Evolutionary conservation across 2,113 vertebrate species (phyloP).

Genomic region (Forbesichthys papilliferus): DNA sequence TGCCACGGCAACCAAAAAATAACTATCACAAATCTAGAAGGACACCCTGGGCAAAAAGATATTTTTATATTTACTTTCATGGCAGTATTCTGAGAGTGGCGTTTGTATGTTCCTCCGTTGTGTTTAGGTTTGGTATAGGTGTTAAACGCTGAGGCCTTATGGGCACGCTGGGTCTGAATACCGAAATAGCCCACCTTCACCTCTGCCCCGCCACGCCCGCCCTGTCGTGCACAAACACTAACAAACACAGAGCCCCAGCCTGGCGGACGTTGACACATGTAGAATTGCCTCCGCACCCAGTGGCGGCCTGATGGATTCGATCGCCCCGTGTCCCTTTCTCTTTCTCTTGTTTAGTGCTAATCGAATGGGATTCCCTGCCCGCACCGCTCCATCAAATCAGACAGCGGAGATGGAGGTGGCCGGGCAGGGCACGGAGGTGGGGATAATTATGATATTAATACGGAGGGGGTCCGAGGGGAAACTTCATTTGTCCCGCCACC

Average conservation of each 20-base stretch:
- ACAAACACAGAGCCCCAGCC: constrained; percentile 14
- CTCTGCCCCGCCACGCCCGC: not conserved
- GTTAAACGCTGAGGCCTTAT: too few species aligned
- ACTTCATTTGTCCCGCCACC: constrained; percentile 76
- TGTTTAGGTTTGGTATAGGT: too few species aligned
- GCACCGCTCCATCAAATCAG: constrained; percentile 73
- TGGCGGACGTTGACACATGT: constrained; percentile 13
- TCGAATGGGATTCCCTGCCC: constrained; percentile 77
- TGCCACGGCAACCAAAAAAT: not conserved
- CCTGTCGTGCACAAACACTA: constrained; percentile 7
- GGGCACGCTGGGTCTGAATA: too few species aligned
- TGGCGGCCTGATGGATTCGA: constrained; percentile 73
- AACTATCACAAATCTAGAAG: too few species aligned
- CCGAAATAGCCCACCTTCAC: too few species aligned
- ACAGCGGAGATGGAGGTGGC: constrained; percentile 65
- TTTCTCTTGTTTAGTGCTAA: constrained; percentile 80
- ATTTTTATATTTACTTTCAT: too few species aligned
- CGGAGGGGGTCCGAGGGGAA: constrained; percentile 67
- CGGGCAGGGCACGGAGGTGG: constrained; percentile 64
- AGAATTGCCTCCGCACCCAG: constrained; percentile 31
- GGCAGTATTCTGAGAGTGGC: too few species aligned
- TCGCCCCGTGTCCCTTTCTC: constrained; percentile 69
- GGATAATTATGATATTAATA: constrained; percentile 81
- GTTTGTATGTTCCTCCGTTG: too few species aligned
- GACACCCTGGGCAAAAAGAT: too few species aligned